A percentile compares a stretch with the other conserved stretches of the same genome.
Evolutionary conservation across 2,888 invertebrate genomes (phyloP).

Genomic region (Calliopum simillimum): DNA sequence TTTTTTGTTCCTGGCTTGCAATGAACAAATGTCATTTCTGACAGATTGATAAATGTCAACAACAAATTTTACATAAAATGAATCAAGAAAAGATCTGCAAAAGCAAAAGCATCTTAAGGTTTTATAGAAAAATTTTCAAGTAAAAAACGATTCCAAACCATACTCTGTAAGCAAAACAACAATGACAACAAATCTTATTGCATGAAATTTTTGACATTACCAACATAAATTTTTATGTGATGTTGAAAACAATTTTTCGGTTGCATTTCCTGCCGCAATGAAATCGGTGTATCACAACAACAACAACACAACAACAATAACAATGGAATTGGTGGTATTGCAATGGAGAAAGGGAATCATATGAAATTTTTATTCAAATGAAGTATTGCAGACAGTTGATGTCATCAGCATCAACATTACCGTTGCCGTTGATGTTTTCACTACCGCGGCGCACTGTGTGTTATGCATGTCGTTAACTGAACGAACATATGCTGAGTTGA

Average conservation of each 20-base stretch:
- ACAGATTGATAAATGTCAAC: conserved; percentile 34
- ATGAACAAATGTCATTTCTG: conserved; percentile 1
- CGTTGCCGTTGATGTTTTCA: conserved; percentile 2
- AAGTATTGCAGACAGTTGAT: conserved; percentile 28
- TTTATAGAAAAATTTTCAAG: neutral
- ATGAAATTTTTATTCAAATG: conserved; percentile 34
- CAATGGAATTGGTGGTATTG: neutral
- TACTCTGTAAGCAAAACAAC: neutral
- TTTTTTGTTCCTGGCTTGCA: too few species aligned
- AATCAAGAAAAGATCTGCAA: conserved; percentile 9
- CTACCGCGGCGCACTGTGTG: neutral
- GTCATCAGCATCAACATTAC: conserved; percentile 13
- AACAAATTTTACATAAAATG: conserved; percentile 30
- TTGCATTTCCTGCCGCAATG: conserved; percentile 23
- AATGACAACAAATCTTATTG: conserved; percentile 20
- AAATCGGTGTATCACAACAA: conserved; percentile 5
- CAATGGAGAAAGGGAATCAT: neutral
- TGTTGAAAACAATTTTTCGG: conserved; percentile 14
- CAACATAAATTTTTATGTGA: conserved; percentile 10
- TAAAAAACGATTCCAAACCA: neutral
- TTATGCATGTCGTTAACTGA: conserved; percentile 25
- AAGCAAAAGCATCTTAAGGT: neutral
- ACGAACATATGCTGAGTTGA: conserved; percentile 16
- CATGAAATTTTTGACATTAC: conserved; percentile 20
- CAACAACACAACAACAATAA: conserved; percentile 1